A percentile compares a stretch with the other conserved stretches of the same genome.
These are phyloP conservation scores for Dufourea novaeangliae DNA, from an alignment of 1,140 invertebrate genomes.

Conservation along the genomic window DNA sequence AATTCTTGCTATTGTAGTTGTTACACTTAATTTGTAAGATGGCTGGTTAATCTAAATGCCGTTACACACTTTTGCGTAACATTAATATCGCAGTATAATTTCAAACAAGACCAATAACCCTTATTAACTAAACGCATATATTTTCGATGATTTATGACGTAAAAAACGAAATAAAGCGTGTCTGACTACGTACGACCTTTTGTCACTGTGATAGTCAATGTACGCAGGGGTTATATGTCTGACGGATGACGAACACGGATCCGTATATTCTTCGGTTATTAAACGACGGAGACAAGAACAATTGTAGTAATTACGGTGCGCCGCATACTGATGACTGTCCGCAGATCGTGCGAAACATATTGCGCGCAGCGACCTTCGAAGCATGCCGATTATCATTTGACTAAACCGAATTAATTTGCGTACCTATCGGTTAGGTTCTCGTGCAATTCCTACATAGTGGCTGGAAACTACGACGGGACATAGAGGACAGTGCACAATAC, in stretches of 20 bases:
- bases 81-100: too few species aligned
- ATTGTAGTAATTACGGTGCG: slow-evolving; percentile 33
- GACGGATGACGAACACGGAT: background rate
- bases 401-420: slow-evolving; percentile 67
- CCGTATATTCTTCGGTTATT: background rate
- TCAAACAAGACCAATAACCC: too few species aligned
- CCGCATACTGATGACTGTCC: slow-evolving; percentile 21
- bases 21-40: too few species aligned
- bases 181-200: too few species aligned
- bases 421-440: slow-evolving; percentile 46
- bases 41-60: too few species aligned
- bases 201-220: too few species aligned
- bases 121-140: too few species aligned
- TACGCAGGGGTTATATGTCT: too few species aligned
- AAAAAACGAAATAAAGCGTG: too few species aligned
- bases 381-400: slow-evolving; percentile 60
- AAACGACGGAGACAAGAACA: slow-evolving; percentile 8
- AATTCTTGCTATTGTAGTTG: too few species aligned
- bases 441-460: slow-evolving; percentile 33
- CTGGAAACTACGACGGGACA: background rate
- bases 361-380: slow-evolving; percentile 35
- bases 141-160: too few species aligned
- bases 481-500: slow-evolving; percentile 16
- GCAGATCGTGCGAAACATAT: slow-evolving; percentile 39
- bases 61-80: too few species aligned